A percentile compares a stretch with the other conserved stretches of the same genome.
phyloP scores from a whole-genome alignment of 2,888 invertebrate species.

The Eupithecia exiguata region DNA sequence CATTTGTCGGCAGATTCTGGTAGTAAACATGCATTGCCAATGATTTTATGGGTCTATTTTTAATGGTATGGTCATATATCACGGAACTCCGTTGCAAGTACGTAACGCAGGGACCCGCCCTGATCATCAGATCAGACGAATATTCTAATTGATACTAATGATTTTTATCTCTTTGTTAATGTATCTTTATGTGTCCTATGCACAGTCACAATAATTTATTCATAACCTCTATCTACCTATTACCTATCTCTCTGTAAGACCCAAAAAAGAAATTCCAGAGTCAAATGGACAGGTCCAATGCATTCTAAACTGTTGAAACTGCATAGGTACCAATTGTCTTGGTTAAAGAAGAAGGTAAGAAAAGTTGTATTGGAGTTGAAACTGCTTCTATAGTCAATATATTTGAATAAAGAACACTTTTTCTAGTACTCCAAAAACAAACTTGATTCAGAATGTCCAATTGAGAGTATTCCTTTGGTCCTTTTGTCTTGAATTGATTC shows the following conservation, averaged over 20 bases:
- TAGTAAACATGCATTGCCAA: constrained; percentile 75
- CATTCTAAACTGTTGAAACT: background rate
- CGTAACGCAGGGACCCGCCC: constrained; percentile 67
- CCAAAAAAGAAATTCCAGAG: background rate
- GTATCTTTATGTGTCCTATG: background rate
- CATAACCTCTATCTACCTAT: constrained; percentile 5
- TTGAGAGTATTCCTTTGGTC: background rate
- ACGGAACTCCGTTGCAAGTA: constrained; percentile 38
- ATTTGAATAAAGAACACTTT: too few relatives aligned
- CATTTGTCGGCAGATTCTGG: constrained; percentile 67
- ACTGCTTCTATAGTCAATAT: background rate
- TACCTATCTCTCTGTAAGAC: background rate
- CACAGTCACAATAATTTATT: background rate
- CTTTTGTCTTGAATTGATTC: background rate
- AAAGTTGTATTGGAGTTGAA: background rate
- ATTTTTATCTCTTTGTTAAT: constrained; percentile 9
- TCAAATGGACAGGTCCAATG: background rate
- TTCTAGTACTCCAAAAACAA: background rate
- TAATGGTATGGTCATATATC: constrained; percentile 55
- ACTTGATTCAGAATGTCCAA: background rate
- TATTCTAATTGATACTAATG: constrained; percentile 7
- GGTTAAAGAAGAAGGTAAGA: background rate
- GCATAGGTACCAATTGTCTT: background rate
- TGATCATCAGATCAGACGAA: constrained; percentile 33
- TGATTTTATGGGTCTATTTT: constrained; percentile 72